These are phyloP conservation scores for Lordiphosa clarofinis DNA, from an alignment of 1,140 invertebrate genomes.

Conservation along the genomic window DNA sequence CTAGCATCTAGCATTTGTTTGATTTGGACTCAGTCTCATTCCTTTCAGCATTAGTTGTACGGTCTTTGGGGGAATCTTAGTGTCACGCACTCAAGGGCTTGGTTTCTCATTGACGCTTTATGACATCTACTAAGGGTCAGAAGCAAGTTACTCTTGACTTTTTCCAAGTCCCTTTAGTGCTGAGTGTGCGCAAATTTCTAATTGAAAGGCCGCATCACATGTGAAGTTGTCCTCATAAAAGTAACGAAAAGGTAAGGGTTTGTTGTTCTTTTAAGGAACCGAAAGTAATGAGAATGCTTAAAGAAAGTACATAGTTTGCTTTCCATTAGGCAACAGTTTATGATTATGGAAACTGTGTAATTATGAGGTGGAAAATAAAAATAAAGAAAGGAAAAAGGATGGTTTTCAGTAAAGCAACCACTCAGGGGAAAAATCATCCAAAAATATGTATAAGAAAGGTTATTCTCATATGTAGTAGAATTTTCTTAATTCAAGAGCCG, in stretches of 20 bases:
- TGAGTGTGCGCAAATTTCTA: slow-evolving; percentile 47
- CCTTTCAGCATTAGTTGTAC: slow-evolving; percentile 1
- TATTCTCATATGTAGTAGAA: too few relatives aligned
- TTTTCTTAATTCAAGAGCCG: too few relatives aligned
- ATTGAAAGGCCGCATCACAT: slow-evolving; percentile 47
- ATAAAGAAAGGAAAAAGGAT: too few relatives aligned
- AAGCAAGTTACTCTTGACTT: too few relatives aligned
- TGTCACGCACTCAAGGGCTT: slow-evolving; percentile 18
- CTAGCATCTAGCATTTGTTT: slow-evolving; percentile 8
- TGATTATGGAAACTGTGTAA: slow-evolving; percentile 3
- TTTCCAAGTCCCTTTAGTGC: slow-evolving; percentile 59
- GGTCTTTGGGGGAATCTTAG: not conserved
- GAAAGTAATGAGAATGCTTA: not conserved
- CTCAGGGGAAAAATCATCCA: too few relatives aligned
- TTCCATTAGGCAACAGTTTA: slow-evolving; percentile 51
- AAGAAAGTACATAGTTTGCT: slow-evolving; percentile 34
- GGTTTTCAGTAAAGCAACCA: too few relatives aligned
- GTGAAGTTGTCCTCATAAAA: slow-evolving; percentile 12
- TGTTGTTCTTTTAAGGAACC: not conserved
- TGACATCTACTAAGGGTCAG: too few relatives aligned
- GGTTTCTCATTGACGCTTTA: slow-evolving; percentile 24
- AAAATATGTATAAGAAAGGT: too few relatives aligned
- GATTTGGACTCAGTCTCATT: slow-evolving; percentile 12
- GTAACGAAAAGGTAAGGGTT: slow-evolving; percentile 3
- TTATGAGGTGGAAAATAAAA: too few relatives aligned